phyloP scores from a whole-genome alignment of 2,797 vertebrate species.

The Girardinus metallicus region DNA sequence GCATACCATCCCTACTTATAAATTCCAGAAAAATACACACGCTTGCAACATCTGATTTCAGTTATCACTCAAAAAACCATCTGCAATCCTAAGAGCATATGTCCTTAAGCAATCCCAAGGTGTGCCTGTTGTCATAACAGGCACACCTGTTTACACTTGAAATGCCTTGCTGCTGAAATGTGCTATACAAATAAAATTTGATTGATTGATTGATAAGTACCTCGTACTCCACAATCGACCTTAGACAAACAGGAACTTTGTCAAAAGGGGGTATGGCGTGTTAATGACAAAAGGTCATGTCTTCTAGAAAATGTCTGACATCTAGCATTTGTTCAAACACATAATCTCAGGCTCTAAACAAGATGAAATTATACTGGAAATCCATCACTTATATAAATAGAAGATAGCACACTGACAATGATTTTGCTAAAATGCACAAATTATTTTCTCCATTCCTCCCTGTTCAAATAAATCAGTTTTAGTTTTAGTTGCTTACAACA shows the following conservation, averaged over 20 bases:
- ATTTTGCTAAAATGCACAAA: background rate
- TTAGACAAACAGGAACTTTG: background rate
- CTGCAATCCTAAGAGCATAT: background rate
- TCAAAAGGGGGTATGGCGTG: background rate
- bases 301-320: background rate
- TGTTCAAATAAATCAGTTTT: background rate
- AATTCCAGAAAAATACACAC: background rate
- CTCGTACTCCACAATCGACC: background rate
- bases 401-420: background rate
- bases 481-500: background rate
- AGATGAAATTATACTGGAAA: background rate
- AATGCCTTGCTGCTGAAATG: too few relatives aligned
- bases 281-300: background rate
- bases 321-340: background rate
- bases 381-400: background rate
- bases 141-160: too few relatives aligned
- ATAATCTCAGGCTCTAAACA: background rate
- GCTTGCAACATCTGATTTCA: background rate
- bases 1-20: background rate
- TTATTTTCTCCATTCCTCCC: background rate
- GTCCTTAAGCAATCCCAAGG: background rate
- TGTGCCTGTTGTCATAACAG: background rate
- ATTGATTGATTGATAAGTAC: too few relatives aligned
- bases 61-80: background rate
- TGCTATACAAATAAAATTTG: too few relatives aligned